phyloP scores from a whole-genome alignment of 2,888 invertebrate species.

The Drosophila falleni region DNA sequence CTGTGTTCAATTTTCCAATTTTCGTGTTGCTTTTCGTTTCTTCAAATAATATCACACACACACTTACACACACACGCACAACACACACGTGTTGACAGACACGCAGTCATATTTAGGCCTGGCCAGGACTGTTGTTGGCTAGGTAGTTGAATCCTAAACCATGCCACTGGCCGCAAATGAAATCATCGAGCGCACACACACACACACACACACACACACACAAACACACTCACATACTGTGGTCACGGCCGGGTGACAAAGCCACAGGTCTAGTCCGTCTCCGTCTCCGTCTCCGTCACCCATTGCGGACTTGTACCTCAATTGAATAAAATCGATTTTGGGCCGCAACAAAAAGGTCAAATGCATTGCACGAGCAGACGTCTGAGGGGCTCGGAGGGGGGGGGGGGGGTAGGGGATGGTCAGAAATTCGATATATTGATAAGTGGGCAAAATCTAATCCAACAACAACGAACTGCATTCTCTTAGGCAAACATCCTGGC shows the following conservation, averaged over 20 bases:
- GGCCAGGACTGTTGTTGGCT: constrained; percentile 10
- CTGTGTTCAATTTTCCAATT: constrained; percentile 63
- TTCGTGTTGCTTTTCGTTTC: constrained; percentile 30
- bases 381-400: not conserved
- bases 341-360: constrained; percentile 60
- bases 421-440: constrained; percentile 65
- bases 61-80: constrained; percentile 5
- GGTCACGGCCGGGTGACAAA: constrained; percentile 72
- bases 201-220: constrained; percentile 18
- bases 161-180: constrained; percentile 64
- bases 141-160: constrained; percentile 35
- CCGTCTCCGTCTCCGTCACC: constrained; percentile 1
- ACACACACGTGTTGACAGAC: constrained; percentile 51
- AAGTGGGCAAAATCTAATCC: constrained; percentile 45
- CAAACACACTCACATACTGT: constrained; percentile 44
- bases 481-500: constrained; percentile 64
- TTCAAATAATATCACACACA: constrained; percentile 33
- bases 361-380: constrained; percentile 32
- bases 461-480: constrained; percentile 37
- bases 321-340: constrained; percentile 70
- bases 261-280: constrained; percentile 47
- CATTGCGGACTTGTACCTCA: constrained; percentile 17
- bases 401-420: not conserved
- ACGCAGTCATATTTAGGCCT: constrained; percentile 38
- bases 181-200: constrained; percentile 63